Conservation (phyloP, 2,888 invertebrate species). For the Sisyra terminalis region DNA sequence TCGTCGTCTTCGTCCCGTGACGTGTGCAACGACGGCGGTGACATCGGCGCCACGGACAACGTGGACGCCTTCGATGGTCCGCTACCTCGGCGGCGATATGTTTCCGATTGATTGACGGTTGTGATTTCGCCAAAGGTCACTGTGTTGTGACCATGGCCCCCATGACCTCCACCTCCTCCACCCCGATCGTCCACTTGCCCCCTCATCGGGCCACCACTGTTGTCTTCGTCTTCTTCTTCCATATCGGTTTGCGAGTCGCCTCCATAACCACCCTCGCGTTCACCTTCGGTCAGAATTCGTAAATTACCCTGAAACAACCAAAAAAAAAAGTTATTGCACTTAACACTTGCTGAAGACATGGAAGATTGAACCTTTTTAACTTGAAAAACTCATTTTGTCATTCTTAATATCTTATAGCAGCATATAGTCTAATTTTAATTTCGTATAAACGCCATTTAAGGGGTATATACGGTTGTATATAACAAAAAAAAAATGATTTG, state of each 20-base stretch:
- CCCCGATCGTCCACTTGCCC: neutral
- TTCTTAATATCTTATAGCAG: too few species aligned
- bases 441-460: too few species aligned
- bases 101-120: neutral
- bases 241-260: conserved; percentile 5
- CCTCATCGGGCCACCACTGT: neutral
- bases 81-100: neutral
- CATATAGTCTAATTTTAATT: too few species aligned
- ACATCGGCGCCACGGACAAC: conserved; percentile 11
- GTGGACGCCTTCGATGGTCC: conserved; percentile 10
- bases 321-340: too few species aligned
- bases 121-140: neutral
- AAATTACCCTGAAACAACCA: too few species aligned
- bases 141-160: neutral
- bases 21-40: conserved; percentile 37
- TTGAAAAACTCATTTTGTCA: too few species aligned
- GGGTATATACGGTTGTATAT: too few species aligned
- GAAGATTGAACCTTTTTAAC: too few species aligned
- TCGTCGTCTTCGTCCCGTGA: conserved; percentile 47
- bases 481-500: too few species aligned
- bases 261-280: conserved; percentile 5
- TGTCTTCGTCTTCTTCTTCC: conserved; percentile 3
- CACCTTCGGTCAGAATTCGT: conserved; percentile 3
- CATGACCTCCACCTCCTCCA: neutral
- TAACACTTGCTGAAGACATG: too few species aligned